Evolutionary conservation across 2,888 invertebrate species (phyloP).

Genomic region (Rotaria socialis): DNA sequence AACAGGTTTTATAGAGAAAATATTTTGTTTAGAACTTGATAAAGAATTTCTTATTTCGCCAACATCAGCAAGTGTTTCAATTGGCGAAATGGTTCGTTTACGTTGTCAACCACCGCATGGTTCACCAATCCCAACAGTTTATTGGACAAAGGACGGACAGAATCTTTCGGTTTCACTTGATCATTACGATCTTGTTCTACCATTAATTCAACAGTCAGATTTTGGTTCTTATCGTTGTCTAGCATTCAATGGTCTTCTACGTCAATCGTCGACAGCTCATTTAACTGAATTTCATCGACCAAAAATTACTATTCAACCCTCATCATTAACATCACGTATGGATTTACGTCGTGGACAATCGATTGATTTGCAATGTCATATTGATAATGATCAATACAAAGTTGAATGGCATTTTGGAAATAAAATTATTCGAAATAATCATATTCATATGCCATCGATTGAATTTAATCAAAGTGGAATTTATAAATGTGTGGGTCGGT

Average conservation of each 20-base stretch:
- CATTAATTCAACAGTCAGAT: background rate
- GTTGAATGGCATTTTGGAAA: background rate
- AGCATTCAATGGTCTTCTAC: background rate
- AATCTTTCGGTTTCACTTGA: background rate
- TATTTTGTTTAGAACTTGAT: background rate
- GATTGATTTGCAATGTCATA: background rate
- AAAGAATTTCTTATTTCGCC: background rate
- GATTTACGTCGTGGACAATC: background rate
- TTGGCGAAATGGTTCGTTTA: background rate
- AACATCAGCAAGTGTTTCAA: background rate
- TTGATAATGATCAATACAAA: background rate
- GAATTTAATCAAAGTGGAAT: background rate
- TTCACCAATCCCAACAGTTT: background rate
- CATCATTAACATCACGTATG: background rate
- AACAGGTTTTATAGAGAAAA: background rate
- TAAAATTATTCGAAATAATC: background rate
- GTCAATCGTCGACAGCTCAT: background rate
- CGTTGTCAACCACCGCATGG: conserved; percentile 30
- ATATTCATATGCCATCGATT: background rate
- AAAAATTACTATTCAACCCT: background rate
- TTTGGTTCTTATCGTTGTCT: conserved; percentile 30
- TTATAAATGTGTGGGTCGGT: background rate
- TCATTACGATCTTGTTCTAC: background rate
- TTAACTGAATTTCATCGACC: background rate
- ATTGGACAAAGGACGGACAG: conserved; percentile 2